Conservation (phyloP, 2,888 invertebrate genomes). For the Girardia tigrina region DNA sequence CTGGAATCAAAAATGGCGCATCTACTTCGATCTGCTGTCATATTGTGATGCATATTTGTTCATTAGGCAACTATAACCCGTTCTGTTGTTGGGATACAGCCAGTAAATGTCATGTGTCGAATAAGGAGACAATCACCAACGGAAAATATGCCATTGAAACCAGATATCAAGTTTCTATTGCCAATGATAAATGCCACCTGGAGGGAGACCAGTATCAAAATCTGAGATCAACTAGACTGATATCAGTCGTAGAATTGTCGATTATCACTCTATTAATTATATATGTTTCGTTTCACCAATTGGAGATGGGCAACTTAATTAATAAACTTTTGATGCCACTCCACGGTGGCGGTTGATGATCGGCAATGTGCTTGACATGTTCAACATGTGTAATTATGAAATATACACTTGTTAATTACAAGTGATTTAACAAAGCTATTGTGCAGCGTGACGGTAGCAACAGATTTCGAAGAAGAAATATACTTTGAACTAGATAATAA, state of each 20-base stretch:
- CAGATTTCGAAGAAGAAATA: not conserved
- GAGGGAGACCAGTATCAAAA: not conserved
- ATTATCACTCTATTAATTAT: not conserved
- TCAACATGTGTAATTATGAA: not conserved
- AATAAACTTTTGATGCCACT: not conserved
- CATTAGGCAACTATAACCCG: not conserved
- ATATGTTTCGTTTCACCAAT: not conserved
- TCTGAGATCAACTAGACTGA: not conserved
- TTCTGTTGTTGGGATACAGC: not conserved
- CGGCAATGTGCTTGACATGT: not conserved
- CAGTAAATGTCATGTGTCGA: not conserved
- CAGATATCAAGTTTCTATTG: not conserved
- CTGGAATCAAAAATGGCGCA: not conserved
- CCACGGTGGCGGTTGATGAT: not conserved
- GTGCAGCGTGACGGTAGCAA: not conserved
- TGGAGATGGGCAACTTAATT: not conserved
- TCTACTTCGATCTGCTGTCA: not conserved
- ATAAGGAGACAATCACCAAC: not conserved
- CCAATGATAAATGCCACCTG: not conserved
- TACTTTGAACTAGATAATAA: not conserved
- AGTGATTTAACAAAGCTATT: not conserved
- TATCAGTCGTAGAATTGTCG: not conserved
- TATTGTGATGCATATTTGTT: not conserved
- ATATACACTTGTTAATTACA: not conserved
- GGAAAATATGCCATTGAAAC: not conserved